Conservation (phyloP, 2,888 invertebrate genomes). For the Diaprepes abbreviatus region DNA sequence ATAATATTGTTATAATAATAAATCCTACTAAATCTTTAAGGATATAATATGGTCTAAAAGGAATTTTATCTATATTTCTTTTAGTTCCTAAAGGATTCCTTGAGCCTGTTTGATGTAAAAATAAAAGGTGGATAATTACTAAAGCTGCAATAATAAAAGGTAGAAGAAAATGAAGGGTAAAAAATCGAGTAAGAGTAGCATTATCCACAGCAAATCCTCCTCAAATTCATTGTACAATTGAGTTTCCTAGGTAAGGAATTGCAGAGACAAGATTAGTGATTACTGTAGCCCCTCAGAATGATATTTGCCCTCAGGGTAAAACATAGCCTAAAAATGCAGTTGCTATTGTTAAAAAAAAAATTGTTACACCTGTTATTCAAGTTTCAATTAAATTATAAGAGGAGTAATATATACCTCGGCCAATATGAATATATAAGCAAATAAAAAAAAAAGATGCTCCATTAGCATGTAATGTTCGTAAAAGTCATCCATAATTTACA, state of each 20-base stretch:
- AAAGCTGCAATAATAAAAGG: constrained; percentile 77
- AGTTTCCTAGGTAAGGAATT: constrained; percentile 76
- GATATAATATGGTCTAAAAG: constrained; percentile 77
- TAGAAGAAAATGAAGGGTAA: constrained; percentile 80
- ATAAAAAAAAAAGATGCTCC: constrained; percentile 82
- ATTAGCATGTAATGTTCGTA: constrained; percentile 63
- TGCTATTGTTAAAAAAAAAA: constrained; percentile 78
- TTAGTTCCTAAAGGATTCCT: constrained; percentile 77
- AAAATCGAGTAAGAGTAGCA: constrained; percentile 70
- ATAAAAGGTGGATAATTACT: constrained; percentile 76
- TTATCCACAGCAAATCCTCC: constrained; percentile 63
- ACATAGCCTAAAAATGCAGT: constrained; percentile 86
- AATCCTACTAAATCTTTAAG: constrained; percentile 76
- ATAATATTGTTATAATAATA: constrained; percentile 70
- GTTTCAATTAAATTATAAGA: constrained; percentile 69
- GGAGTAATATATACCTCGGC: constrained; percentile 74
- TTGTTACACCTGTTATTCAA: constrained; percentile 76
- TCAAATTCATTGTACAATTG: constrained; percentile 80
- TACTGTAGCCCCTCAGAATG: constrained; percentile 84
- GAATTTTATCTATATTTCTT: constrained; percentile 77
- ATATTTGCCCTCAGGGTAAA: constrained; percentile 85
- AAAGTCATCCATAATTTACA: background rate
- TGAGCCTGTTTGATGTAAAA: constrained; percentile 78
- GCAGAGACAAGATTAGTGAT: constrained; percentile 77
- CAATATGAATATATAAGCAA: constrained; percentile 78